phyloP scores from a whole-genome alignment of 2,888 invertebrate genomes.

The Flabesymbios commensalis region DNA sequence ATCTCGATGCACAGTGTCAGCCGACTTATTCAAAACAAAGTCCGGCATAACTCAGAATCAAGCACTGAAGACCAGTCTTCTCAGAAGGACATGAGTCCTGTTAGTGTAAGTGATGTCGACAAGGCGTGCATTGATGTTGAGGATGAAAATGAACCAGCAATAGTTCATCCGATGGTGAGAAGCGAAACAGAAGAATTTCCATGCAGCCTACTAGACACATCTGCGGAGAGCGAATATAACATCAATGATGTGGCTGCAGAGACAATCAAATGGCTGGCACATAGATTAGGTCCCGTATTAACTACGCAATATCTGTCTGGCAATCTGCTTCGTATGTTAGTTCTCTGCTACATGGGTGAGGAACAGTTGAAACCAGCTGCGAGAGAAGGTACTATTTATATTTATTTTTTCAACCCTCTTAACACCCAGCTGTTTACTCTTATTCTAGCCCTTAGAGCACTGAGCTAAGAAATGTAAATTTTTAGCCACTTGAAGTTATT shows the following conservation, averaged over 20 bases:
- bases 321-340: conserved; percentile 90
- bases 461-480: too few species aligned
- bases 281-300: conserved; percentile 90
- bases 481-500: too few species aligned
- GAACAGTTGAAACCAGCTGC: conserved; percentile 28
- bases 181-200: conserved; percentile 55
- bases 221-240: conserved; percentile 37
- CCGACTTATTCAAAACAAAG: too few species aligned
- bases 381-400: neutral
- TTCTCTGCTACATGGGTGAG: conserved; percentile 83
- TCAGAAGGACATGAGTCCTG: too few species aligned
- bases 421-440: too few species aligned
- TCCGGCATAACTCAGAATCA: too few species aligned
- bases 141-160: too few species aligned
- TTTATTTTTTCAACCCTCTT: neutral
- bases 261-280: conserved; percentile 80
- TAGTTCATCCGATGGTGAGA: conserved; percentile 41
- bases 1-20: conserved; percentile 29
- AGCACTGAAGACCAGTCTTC: too few species aligned
- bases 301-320: conserved; percentile 88
- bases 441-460: too few species aligned
- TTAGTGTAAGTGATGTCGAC: neutral
- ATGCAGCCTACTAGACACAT: conserved; percentile 33
- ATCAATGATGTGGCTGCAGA: conserved; percentile 58
- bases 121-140: neutral